A percentile compares a stretch with the other conserved stretches of the same genome.
phyloP scores from a whole-genome alignment of 1,140 invertebrate species.

The Popillia japonica region DNA sequence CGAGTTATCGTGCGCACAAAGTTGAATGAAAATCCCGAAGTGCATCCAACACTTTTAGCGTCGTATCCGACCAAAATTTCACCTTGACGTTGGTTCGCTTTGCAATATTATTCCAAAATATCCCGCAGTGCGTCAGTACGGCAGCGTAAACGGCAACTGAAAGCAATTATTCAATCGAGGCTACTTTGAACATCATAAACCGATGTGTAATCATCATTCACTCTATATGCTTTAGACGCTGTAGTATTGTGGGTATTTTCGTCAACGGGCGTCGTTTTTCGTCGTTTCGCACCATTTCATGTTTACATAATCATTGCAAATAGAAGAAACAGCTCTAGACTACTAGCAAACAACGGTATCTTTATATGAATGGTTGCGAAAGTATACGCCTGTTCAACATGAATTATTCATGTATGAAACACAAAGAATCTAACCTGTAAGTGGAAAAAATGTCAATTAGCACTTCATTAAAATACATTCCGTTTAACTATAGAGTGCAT shows the following conservation, averaged over 20 bases:
- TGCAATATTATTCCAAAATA: neutral
- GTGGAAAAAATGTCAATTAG: neutral
- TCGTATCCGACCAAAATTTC: slow-evolving; percentile 5
- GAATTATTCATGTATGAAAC: neutral
- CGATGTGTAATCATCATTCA: neutral
- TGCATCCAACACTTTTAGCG: neutral
- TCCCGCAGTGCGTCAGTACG: slow-evolving; percentile 2
- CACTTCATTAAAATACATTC: neutral
- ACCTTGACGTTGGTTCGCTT: slow-evolving; percentile 4
- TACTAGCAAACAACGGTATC: neutral
- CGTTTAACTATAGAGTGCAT: neutral
- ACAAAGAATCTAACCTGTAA: slow-evolving; percentile 7
- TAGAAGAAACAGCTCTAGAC: neutral
- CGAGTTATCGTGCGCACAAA: neutral
- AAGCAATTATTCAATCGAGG: slow-evolving; percentile 2
- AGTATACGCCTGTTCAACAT: neutral
- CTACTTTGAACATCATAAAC: neutral
- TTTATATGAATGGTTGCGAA: slow-evolving; percentile 18
- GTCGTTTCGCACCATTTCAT: neutral
- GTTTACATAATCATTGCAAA: neutral
- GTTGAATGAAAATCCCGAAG: neutral
- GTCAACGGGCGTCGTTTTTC: neutral
- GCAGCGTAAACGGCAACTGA: neutral
- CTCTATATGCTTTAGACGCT: neutral
- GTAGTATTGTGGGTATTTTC: neutral